These are phyloP conservation scores for Microctonus aethiopoides DNA, from an alignment of 2,888 invertebrate species.

Conservation along the genomic window DNA sequence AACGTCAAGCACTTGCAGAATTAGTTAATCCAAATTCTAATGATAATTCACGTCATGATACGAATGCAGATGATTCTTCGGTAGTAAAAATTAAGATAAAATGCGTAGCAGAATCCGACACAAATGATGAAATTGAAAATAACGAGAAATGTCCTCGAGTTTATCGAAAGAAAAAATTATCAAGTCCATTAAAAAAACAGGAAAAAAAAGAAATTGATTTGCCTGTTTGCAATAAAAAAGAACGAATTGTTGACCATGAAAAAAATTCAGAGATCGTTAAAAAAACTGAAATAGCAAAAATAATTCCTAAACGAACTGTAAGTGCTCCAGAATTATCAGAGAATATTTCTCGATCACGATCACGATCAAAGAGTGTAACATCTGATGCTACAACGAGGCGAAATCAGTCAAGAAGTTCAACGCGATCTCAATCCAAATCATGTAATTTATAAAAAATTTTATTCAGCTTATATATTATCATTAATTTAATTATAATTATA, in stretches of 20 bases:
- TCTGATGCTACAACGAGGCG: conserved; percentile 41
- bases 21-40: conserved; percentile 16
- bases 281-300: not conserved
- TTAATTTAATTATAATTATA: no score
- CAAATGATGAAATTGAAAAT: conserved; percentile 37
- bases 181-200: not conserved
- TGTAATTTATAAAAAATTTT: conserved; percentile 46
- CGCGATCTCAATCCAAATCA: conserved; percentile 49
- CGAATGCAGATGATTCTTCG: conserved; percentile 40
- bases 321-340: conserved; percentile 40
- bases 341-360: not conserved
- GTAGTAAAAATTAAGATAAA: conserved; percentile 52
- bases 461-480: not conserved
- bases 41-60: conserved; percentile 10
- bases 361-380: conserved; percentile 40
- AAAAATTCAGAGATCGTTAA: not conserved
- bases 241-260: not conserved
- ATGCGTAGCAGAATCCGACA: conserved; percentile 45
- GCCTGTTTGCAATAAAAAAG: not conserved
- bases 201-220: not conserved
- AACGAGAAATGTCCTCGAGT: not conserved
- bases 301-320: conserved; percentile 24
- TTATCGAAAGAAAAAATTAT: not conserved
- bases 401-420: conserved; percentile 40
- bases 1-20: conserved; percentile 37